phyloP scores from a whole-genome alignment of 1,140 invertebrate genomes.

The Pteromalus puparum region DNA sequence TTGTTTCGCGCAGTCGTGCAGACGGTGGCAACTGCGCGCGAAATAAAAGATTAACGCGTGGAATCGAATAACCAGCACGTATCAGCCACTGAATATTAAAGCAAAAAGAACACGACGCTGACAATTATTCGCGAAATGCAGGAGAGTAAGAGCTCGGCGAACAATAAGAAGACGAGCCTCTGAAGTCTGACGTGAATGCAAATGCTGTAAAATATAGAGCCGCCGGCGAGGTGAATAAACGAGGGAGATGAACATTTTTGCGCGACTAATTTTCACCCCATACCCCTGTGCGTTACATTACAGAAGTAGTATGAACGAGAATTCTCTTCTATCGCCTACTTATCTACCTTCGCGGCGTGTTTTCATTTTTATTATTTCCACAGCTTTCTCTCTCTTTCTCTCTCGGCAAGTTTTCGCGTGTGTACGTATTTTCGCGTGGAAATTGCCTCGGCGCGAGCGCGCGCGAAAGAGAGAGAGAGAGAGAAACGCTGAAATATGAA shows the following conservation, averaged over 20 bases:
- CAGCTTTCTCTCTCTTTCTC: neutral
- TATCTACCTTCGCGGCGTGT: conserved; percentile 17
- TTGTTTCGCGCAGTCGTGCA: neutral
- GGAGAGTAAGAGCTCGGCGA: neutral
- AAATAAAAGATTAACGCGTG: neutral
- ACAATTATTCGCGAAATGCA: conserved; percentile 9
- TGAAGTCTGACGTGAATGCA: conserved; percentile 19
- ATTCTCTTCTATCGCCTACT: neutral
- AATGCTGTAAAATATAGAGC: neutral
- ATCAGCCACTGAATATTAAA: neutral
- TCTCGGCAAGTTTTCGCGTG: conserved; percentile 30
- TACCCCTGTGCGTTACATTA: no score
- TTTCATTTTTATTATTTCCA: conserved; percentile 15
- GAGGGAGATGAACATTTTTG: neutral
- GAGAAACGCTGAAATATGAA: conserved; percentile 38
- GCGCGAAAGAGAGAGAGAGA: neutral
- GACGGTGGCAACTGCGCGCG: no score
- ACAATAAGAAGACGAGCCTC: conserved; percentile 1
- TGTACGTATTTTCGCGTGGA: conserved; percentile 12
- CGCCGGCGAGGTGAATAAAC: neutral
- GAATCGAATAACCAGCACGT: neutral
- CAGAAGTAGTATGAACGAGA: no score
- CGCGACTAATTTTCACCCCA: no score
- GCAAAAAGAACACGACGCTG: neutral
- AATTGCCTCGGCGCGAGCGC: conserved; percentile 3